These are phyloP conservation scores for Anguilla pacifica DNA, from an alignment of 2,797 vertebrate genomes.

Conservation along the genomic window DNA sequence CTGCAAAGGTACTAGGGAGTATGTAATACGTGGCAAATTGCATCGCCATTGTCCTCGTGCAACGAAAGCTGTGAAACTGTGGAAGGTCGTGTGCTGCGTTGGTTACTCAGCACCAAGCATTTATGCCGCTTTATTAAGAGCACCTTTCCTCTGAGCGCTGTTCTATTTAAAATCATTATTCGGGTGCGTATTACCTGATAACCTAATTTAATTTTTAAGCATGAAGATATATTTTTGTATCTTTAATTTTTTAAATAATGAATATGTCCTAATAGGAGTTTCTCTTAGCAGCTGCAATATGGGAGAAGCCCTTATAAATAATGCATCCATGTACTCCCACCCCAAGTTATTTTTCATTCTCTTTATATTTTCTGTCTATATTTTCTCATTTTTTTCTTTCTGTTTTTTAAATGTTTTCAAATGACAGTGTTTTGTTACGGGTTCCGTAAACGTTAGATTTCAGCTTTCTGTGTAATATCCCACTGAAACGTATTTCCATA, in stretches of 20 bases:
- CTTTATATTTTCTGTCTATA: background rate
- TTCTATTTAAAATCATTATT: background rate
- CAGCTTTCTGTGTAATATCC: background rate
- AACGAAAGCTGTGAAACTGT: background rate
- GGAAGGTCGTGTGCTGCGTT: background rate
- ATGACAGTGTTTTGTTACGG: background rate
- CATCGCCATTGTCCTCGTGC: slow-evolving; percentile 35
- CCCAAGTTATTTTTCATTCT: background rate
- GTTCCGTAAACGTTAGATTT: background rate
- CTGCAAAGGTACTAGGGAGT: slow-evolving; percentile 26
- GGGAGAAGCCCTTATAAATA: background rate
- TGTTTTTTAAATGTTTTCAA: background rate
- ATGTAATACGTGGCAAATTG: slow-evolving; percentile 19
- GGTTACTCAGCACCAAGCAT: background rate
- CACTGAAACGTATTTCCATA: background rate
- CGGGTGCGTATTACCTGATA: no score
- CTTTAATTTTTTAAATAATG: background rate
- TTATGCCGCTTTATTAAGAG: background rate
- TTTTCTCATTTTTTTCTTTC: no score
- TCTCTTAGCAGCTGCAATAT: background rate
- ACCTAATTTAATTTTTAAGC: no score
- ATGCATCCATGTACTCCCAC: background rate
- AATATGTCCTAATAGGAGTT: background rate
- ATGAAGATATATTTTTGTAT: background rate
- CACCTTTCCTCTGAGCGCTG: background rate